Percentiles rank a stretch among this genome's conserved stretches.
Conservation (phyloP, 2,113 vertebrate genomes). For the Notiomystis cincta region DNA sequence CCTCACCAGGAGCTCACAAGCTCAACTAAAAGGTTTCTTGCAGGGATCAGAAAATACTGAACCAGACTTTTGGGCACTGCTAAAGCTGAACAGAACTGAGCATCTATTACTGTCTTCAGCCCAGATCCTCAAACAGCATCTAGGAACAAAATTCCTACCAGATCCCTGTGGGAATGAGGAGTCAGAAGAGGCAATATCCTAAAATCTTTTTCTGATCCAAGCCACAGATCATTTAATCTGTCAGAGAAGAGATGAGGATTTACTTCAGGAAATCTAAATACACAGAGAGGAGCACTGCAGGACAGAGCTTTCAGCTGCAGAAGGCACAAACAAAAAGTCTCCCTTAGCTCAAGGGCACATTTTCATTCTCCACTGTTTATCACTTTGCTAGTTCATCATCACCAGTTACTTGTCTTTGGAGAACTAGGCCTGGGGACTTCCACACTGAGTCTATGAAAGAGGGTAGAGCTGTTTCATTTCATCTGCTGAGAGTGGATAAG, state of each 20-base stretch:
- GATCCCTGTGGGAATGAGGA: background rate
- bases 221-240: background rate
- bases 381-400: background rate
- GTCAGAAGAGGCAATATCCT: background rate
- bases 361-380: background rate
- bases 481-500: background rate
- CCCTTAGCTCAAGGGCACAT: background rate
- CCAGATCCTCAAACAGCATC: background rate
- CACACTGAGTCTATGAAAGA: background rate
- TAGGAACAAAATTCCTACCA: background rate
- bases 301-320: background rate
- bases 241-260: background rate
- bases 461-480: fast-evolving
- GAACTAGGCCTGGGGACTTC: background rate
- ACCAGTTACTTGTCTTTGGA: background rate
- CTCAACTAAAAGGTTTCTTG: background rate
- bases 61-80: background rate
- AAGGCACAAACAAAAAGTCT: fast-evolving
- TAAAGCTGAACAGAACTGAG: background rate
- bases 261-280: background rate
- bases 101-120: background rate
- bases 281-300: background rate
- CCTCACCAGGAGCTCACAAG: fast-evolving
- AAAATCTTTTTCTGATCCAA: background rate
- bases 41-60: background rate